A percentile compares a stretch with the other conserved stretches of the same genome.
Evolutionary conservation across 2,113 vertebrate genomes (phyloP).

Genomic region (Vidua chalybeata): DNA sequence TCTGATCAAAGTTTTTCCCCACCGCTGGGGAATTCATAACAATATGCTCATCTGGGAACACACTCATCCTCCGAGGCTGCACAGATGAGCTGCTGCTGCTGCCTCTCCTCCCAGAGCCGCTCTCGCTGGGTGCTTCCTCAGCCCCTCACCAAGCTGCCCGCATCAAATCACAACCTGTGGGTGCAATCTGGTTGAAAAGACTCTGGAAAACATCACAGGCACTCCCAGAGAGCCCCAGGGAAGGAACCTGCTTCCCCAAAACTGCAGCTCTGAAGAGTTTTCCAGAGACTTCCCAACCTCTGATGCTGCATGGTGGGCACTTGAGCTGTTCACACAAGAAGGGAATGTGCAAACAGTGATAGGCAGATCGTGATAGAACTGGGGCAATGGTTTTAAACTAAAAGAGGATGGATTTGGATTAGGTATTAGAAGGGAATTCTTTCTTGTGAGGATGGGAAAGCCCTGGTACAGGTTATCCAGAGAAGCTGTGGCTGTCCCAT

Average conservation of each 20-base stretch:
- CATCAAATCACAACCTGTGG: background rate
- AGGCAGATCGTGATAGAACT: background rate
- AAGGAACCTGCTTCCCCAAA: background rate
- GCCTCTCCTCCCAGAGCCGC: background rate
- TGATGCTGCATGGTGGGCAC: background rate
- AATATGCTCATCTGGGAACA: background rate
- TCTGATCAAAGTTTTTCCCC: slow-evolving; percentile 52
- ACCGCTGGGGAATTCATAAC: background rate
- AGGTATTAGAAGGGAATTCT: background rate
- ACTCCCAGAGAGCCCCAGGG: background rate
- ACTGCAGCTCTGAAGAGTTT: background rate
- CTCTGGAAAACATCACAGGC: background rate
- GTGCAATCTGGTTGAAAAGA: background rate
- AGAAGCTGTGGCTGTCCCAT: background rate
- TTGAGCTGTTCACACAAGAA: accelerated
- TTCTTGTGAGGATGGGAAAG: background rate
- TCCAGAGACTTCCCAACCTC: background rate
- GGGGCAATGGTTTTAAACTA: background rate
- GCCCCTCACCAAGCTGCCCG: background rate
- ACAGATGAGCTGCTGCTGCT: background rate
- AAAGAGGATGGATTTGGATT: background rate
- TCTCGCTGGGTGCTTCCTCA: background rate
- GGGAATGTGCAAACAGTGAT: background rate
- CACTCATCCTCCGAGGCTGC: background rate
- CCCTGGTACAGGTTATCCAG: background rate